Base-by-base conservation (phyloP, 2,888 invertebrate species). In the Augochlorella aurata region DNA sequence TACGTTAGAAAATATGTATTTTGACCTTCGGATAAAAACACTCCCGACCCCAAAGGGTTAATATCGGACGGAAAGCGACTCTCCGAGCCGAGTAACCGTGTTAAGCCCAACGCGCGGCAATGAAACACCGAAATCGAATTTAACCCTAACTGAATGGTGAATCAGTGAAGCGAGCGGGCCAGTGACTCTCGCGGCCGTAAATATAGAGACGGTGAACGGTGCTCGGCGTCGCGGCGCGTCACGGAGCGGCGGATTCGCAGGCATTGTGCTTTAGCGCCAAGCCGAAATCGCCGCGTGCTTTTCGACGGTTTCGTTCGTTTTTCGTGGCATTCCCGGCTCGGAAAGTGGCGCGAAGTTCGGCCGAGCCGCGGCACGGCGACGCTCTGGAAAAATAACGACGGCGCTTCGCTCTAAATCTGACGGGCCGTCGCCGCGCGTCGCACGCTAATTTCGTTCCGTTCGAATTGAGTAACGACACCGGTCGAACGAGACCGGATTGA, bases 81-180 rank as follows among this genome's bases (percentile, higher is more conserved):
- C 29, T 29, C 29, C 2, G 29, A 29, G 1, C 29, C 2, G 2
- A 5, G 38, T 38, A 38, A 38, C 38, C 38, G 38, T 38, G 38
- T 38, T 38, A 38, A 38, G 38, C 38, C 14, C 7, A 1, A 44
- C 38, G 16, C 4, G 18, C 38, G 18, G 44, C 52, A 72, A 79
- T 44, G 54, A 29, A 29, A 50, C 49, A 54, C 18, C 8, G 24
- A 16, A 52, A 79, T 82, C 67, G 74, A 63, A 74, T 80, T 74
- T 72, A 83, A 78, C 63, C 50, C 77, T 74, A 49, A 67, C 70
- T 71, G 12, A 81, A 79, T 80, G 83, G 80, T 85, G 86, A 86
- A 88, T 88, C 88, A 88, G 88, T 88, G 69, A 82, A 77, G 77
- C 86, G 74, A 85, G 79, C 86, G 86, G 85, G 86, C 85, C 88